Conservation (phyloP, 2,888 invertebrate species). For the Tryphoninae sp. region DNA sequence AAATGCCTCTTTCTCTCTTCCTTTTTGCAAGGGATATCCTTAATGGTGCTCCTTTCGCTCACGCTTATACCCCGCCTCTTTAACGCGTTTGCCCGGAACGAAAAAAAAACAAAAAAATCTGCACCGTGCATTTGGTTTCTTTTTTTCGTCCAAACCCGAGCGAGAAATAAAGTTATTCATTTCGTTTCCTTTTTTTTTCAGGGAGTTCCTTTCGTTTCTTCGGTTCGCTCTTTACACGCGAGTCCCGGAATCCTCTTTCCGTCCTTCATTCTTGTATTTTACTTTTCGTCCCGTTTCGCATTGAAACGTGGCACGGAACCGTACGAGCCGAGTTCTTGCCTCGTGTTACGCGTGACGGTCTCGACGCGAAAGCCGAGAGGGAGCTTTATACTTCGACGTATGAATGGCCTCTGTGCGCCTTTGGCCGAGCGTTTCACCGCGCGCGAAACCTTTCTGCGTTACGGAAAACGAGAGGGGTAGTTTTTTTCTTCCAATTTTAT, state of each 20-base stretch:
- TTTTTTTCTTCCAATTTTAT: background rate
- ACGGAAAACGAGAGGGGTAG: conserved; percentile 24
- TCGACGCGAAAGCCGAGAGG: conserved; percentile 35
- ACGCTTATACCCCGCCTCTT: conserved; percentile 16
- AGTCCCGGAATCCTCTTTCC: conserved; percentile 9
- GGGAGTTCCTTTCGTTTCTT: background rate
- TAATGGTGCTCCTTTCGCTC: conserved; percentile 33
- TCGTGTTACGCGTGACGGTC: conserved; percentile 32
- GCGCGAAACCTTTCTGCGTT: conserved; percentile 66
- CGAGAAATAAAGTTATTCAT: conserved; percentile 52
- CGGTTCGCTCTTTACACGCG: conserved; percentile 19
- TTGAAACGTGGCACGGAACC: conserved; percentile 68
- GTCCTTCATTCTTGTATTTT: conserved; percentile 21
- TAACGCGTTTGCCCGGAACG: conserved; percentile 2
- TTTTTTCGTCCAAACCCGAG: no score
- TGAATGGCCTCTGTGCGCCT: conserved; percentile 59
- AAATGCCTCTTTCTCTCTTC: conserved; percentile 31
- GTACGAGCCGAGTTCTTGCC: conserved; percentile 28
- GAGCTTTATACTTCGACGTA: conserved; percentile 54
- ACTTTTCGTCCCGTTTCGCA: conserved; percentile 70
- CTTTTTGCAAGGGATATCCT: conserved; percentile 53
- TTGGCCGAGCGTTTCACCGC: conserved; percentile 26
- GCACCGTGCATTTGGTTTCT: no score
- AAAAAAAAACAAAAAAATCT: no score
- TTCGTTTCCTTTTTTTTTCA: conserved; percentile 3